A percentile compares a stretch with the other conserved stretches of the same genome.
These are phyloP conservation scores for Tragulus kanchil DNA, from an alignment of 2,113 vertebrate species.

Conservation along the genomic window DNA sequence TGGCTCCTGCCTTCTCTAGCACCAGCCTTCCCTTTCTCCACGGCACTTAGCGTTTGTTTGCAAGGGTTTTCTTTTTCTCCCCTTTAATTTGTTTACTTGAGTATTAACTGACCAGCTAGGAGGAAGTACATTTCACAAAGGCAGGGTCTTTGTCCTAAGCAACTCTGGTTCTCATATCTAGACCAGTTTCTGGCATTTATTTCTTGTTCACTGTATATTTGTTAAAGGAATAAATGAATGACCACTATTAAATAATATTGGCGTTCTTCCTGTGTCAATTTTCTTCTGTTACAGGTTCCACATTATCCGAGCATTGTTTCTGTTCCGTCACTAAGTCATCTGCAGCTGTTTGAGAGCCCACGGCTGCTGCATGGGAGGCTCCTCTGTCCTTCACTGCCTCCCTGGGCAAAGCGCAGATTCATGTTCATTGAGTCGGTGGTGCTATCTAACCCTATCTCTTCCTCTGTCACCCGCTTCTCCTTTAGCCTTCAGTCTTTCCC, in stretches of 20 bases:
- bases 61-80: accelerated
- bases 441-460: neutral
- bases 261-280: neutral
- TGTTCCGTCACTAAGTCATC: neutral
- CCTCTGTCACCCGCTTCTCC: neutral
- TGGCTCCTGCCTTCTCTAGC: neutral
- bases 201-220: neutral
- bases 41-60: neutral
- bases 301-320: neutral
- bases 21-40: neutral
- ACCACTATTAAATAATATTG: neutral
- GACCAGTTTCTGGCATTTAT: neutral
- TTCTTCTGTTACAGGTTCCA: neutral
- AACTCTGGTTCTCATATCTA: neutral
- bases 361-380: neutral
- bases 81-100: neutral
- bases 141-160: neutral
- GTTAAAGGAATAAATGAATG: neutral
- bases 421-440: neutral
- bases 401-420: neutral
- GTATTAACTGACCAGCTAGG: neutral
- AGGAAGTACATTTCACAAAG: neutral
- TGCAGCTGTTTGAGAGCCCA: neutral
- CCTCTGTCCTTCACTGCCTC: neutral
- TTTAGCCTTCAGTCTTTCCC: neutral